A percentile compares a stretch with the other conserved stretches of the same genome.
Conservation (phyloP, 1,140 invertebrate genomes). For the Drosophila quadrilineata region DNA sequence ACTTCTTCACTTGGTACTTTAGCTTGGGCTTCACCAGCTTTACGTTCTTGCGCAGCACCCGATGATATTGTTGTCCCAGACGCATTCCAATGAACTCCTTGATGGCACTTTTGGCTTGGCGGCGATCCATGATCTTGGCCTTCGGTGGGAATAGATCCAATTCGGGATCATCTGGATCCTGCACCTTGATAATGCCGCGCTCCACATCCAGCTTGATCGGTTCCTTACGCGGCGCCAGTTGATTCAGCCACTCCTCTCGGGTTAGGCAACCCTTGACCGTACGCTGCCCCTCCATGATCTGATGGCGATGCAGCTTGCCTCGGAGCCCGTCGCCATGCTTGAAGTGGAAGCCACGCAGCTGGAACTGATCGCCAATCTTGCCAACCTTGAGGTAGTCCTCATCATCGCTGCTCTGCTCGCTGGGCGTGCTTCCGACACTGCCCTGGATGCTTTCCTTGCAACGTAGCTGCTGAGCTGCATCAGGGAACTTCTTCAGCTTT, state of each 20-base stretch:
- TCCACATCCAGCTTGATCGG: constrained; percentile 70
- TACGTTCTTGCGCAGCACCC: constrained; percentile 62
- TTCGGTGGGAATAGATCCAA: constrained; percentile 59
- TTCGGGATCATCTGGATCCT: constrained; percentile 66
- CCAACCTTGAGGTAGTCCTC: constrained; percentile 75
- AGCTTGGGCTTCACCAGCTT: constrained; percentile 62
- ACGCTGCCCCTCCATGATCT: constrained; percentile 60
- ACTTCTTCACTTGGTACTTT: constrained; percentile 61
- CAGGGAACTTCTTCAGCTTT: constrained; percentile 52
- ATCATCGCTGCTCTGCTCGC: constrained; percentile 70
- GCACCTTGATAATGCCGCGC: constrained; percentile 60
- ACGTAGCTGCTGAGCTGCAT: constrained; percentile 48
- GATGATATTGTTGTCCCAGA: constrained; percentile 66
- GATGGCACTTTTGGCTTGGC: constrained; percentile 52
- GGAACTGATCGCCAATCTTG: constrained; percentile 57
- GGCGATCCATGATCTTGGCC: constrained; percentile 24
- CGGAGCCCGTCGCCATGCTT: constrained; percentile 65
- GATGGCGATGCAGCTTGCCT: constrained; percentile 65
- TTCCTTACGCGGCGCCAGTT: constrained; percentile 66
- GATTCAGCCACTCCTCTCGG: constrained; percentile 73
- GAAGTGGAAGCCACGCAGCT: constrained; percentile 71
- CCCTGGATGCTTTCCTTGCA: constrained; percentile 47
- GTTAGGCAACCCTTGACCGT: constrained; percentile 68
- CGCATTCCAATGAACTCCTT: constrained; percentile 54
- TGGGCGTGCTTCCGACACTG: constrained; percentile 50